A percentile compares a stretch with the other conserved stretches of the same genome.
Conservation (phyloP, 2,113 vertebrate genomes). For the Mirza zaza region DNA sequence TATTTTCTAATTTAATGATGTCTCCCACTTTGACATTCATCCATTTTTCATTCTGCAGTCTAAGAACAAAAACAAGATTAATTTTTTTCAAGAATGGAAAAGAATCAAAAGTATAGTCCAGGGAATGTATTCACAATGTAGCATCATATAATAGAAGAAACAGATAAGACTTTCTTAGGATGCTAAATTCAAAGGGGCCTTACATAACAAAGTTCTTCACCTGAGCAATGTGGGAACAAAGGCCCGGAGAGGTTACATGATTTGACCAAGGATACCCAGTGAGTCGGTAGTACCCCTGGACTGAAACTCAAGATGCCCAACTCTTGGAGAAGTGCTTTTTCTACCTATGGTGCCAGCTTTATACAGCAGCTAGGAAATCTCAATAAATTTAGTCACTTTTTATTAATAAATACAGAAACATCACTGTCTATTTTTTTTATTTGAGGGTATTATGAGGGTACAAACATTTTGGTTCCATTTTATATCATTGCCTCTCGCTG, state of each 20-base stretch:
- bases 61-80: conserved; percentile 61
- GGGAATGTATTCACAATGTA: neutral
- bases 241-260: neutral
- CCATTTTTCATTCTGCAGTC: conserved; percentile 85
- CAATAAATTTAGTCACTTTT: conserved; percentile 6
- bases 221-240: neutral
- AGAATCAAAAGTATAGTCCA: neutral
- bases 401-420: conserved; percentile 16
- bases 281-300: neutral
- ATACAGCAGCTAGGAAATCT: neutral
- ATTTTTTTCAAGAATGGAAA: neutral
- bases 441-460: no score
- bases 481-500: no score
- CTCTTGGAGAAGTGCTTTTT: neutral
- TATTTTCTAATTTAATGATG: conserved; percentile 86
- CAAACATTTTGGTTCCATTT: no score
- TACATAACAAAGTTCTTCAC: neutral
- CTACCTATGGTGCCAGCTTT: neutral
- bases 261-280: neutral
- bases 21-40: conserved; percentile 84
- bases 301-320: neutral
- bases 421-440: neutral
- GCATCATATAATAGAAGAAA: neutral
- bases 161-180: neutral
- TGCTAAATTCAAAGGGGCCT: neutral